Percentiles rank a stretch among this genome's conserved stretches.
These are phyloP conservation scores for Nyctalus aviator DNA, from an alignment of 2,797 vertebrate genomes.

Conservation along the genomic window DNA sequence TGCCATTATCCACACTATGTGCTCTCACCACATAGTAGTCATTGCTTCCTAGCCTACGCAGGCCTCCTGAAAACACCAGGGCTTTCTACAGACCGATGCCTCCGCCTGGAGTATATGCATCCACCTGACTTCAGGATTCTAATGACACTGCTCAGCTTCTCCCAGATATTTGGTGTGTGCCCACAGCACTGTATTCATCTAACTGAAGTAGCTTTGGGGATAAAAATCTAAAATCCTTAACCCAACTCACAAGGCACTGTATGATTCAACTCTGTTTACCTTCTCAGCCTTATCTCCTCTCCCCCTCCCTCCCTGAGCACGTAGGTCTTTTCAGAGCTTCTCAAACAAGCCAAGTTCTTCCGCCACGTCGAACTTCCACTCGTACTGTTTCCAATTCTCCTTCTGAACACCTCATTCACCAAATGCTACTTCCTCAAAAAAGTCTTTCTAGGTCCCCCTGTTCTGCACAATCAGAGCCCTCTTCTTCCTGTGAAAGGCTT, in stretches of 20 bases:
- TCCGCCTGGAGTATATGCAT: background rate
- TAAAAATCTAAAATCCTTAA: conserved; percentile 55
- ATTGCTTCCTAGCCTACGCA: background rate
- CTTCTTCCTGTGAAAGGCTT: background rate
- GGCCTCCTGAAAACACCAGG: background rate
- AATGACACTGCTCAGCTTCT: background rate
- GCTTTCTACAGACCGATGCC: background rate
- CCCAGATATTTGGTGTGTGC: background rate
- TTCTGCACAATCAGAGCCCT: background rate
- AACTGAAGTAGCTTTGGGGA: background rate
- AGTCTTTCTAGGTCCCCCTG: background rate
- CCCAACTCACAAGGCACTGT: background rate
- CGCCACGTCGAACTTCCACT: background rate
- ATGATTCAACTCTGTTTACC: conserved; percentile 5
- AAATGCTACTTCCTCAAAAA: background rate
- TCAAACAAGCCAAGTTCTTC: background rate
- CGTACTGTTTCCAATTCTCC: background rate
- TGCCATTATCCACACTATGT: background rate
- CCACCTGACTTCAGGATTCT: background rate
- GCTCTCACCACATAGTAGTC: background rate
- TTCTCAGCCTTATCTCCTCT: background rate
- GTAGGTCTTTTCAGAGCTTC: background rate
- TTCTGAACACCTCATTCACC: conserved; percentile 3
- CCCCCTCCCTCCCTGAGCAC: background rate
- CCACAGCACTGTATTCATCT: background rate